phyloP scores from a whole-genome alignment of 2,797 vertebrate species.

The Enteromius radiatus region DNA sequence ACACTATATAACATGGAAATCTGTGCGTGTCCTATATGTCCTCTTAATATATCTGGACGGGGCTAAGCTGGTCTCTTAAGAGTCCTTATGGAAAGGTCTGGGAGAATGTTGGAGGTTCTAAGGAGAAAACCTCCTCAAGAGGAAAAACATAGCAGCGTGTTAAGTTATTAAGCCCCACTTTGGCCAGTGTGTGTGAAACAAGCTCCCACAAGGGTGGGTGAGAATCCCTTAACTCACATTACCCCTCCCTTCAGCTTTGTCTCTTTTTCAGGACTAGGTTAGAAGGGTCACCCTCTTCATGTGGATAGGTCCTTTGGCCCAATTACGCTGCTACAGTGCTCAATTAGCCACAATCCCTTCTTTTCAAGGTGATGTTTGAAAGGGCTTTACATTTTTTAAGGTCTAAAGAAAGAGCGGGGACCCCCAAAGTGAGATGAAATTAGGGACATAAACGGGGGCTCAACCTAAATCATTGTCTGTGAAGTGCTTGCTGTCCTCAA shows the following conservation, averaged over 20 bases:
- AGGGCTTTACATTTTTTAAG: conserved; percentile 75
- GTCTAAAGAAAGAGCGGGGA: conserved; percentile 67
- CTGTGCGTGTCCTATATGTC: conserved; percentile 25
- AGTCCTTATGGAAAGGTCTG: conserved; percentile 77
- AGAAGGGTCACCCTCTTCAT: conserved; percentile 92
- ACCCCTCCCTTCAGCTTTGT: conserved; percentile 87
- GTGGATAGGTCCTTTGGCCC: conserved; percentile 88
- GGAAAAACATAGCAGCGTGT: conserved; percentile 82
- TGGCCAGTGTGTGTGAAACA: conserved; percentile 87
- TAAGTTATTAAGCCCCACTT: conserved; percentile 87
- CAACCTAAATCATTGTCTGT: conserved; percentile 49
- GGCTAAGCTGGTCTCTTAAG: conserved; percentile 80
- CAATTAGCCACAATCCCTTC: conserved; percentile 86
- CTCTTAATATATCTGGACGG: conserved; percentile 71
- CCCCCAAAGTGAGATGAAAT: conserved; percentile 66
- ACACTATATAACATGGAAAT: conserved; percentile 18
- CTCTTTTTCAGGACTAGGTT: conserved; percentile 86
- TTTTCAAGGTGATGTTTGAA: conserved; percentile 79
- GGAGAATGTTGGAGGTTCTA: conserved; percentile 82
- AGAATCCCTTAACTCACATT: conserved; percentile 95
- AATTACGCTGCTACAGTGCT: conserved; percentile 88
- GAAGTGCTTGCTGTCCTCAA: conserved; percentile 46
- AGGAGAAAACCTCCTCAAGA: conserved; percentile 84
- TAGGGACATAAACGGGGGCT: conserved; percentile 62
- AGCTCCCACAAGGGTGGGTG: conserved; percentile 86